phyloP scores from a whole-genome alignment of 2,888 invertebrate species.

The Drosophila testacea region DNA sequence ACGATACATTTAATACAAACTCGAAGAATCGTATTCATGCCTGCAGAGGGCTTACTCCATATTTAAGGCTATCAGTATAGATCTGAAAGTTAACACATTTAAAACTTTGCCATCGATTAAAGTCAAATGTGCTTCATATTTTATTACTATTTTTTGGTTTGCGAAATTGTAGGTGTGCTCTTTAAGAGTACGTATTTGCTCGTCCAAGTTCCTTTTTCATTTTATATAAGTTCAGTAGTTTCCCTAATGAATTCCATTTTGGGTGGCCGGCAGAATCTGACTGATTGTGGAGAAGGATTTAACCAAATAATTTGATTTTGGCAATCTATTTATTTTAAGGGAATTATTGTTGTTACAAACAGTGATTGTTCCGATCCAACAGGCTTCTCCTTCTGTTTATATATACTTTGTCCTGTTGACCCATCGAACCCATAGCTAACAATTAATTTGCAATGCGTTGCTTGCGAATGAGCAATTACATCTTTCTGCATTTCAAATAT shows the following conservation, averaged over 20 bases:
- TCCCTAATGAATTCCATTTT: slow-evolving; percentile 4
- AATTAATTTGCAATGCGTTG: no score
- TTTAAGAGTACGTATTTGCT: not conserved
- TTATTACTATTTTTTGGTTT: not conserved
- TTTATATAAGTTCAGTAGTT: not conserved
- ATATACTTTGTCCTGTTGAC: no score
- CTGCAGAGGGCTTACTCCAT: no score
- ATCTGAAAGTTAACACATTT: slow-evolving; percentile 4
- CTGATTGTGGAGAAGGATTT: slow-evolving; percentile 1
- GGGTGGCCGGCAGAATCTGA: not conserved
- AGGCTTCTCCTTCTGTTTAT: no score
- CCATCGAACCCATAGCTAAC: no score
- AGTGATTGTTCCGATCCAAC: no score
- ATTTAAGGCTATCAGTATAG: no score
- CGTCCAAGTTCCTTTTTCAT: not conserved
- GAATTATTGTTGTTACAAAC: not conserved
- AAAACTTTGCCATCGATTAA: slow-evolving; percentile 19
- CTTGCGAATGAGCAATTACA: no score
- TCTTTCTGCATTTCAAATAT: no score
- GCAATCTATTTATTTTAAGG: not conserved
- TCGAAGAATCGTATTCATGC: no score
- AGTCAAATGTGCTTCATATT: not conserved
- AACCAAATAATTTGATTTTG: slow-evolving; percentile 2
- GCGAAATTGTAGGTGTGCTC: not conserved
- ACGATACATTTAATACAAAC: no score